Conservation (phyloP, 2,888 invertebrate species). For the Sepiola atlantica region DNA sequence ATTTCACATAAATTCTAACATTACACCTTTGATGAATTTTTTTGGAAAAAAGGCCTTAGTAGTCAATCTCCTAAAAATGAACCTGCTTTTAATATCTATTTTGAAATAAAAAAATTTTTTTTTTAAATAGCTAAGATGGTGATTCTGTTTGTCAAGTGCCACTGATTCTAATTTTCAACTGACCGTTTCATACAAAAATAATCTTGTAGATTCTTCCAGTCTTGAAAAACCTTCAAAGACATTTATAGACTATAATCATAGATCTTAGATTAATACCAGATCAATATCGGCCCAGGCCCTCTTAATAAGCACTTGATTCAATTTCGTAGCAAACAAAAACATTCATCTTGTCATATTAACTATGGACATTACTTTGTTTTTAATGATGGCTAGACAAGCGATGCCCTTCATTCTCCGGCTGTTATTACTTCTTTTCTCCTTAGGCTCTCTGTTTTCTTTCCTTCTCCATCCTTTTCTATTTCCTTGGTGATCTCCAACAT, state of each 20-base stretch:
- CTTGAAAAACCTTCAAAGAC: slow-evolving; percentile 22
- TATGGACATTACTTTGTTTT: slow-evolving; percentile 32
- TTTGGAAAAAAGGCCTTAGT: no score
- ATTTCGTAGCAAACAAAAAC: slow-evolving; percentile 32
- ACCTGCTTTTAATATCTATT: no score
- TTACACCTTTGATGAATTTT: no score
- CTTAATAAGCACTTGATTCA: slow-evolving; percentile 32
- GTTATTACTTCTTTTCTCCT: background rate
- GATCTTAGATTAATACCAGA: slow-evolving; percentile 32
- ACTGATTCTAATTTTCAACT: background rate
- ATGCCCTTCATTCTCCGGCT: background rate
- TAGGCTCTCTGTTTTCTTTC: background rate
- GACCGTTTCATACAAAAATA: background rate
- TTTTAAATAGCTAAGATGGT: background rate
- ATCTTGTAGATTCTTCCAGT: background rate
- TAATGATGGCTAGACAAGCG: slow-evolving; percentile 32
- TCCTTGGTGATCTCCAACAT: background rate
- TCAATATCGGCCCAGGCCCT: slow-evolving; percentile 13
- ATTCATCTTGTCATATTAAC: slow-evolving; percentile 21
- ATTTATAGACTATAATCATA: slow-evolving; percentile 32
- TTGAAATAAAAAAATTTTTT: background rate
- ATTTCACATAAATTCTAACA: no score
- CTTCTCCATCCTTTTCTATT: background rate
- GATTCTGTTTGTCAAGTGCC: background rate
- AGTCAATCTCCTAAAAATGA: no score